phyloP scores from a whole-genome alignment of 2,113 vertebrate species.

The Rallus limicola region DNA sequence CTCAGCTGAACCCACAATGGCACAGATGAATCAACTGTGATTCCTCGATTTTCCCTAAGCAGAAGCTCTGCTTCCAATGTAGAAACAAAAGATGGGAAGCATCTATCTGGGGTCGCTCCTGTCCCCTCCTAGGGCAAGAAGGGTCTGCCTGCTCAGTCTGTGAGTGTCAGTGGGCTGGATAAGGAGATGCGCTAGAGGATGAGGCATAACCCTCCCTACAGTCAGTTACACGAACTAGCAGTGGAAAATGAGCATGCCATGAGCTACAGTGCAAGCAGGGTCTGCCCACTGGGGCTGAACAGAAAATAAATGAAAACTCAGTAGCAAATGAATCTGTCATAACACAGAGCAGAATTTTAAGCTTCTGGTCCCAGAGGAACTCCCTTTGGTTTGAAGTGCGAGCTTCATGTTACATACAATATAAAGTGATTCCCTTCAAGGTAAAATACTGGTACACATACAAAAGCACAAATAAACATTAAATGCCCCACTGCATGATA shows the following conservation, averaged over 20 bases:
- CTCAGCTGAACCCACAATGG: neutral
- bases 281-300: rapidly evolving
- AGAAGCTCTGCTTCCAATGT: neutral
- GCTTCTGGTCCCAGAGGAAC: neutral
- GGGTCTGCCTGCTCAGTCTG: neutral
- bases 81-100: neutral
- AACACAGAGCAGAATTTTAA: neutral
- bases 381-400: neutral
- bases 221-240: neutral
- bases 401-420: neutral
- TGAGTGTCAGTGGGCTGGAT: neutral
- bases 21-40: neutral
- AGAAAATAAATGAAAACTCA: neutral
- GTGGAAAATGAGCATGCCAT: neutral
- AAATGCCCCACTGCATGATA: neutral
- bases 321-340: neutral
- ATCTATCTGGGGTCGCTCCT: neutral
- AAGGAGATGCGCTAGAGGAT: neutral
- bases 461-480: neutral
- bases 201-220: neutral
- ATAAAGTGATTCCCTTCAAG: neutral
- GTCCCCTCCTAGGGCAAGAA: neutral
- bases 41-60: neutral
- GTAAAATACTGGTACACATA: neutral
- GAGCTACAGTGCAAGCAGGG: neutral